These are phyloP conservation scores for Margaritifera margaritifera DNA, from an alignment of 2,888 invertebrate species.

Conservation along the genomic window DNA sequence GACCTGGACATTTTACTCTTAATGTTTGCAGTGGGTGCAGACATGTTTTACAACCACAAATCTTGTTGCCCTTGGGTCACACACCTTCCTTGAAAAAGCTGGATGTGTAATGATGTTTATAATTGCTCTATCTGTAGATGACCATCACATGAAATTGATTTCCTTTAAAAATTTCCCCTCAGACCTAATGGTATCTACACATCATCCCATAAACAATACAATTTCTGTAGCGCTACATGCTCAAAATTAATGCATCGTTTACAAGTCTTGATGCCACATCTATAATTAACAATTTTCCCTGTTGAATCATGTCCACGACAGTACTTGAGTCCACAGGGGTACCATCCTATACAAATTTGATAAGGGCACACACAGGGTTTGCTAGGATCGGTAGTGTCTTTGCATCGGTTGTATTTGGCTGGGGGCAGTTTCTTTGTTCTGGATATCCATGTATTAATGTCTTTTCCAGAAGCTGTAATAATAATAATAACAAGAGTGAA, in stretches of 20 bases:
- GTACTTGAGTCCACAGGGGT: constrained; percentile 95
- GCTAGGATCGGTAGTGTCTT: constrained; percentile 55
- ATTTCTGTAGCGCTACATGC: constrained; percentile 88
- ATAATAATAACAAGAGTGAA: background rate
- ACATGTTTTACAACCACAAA: no score
- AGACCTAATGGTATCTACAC: constrained; percentile 10
- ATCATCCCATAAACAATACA: constrained; percentile 80
- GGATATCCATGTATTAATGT: constrained; percentile 74
- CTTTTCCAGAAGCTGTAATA: constrained; percentile 63
- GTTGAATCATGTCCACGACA: constrained; percentile 86
- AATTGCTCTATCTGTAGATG: no score
- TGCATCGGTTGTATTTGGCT: constrained; percentile 68
- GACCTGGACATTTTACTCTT: no score
- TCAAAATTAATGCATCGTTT: constrained; percentile 90
- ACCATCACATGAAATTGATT: no score
- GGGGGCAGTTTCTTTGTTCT: constrained; percentile 82
- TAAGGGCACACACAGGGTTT: constrained; percentile 87
- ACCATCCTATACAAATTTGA: constrained; percentile 94
- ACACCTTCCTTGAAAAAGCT: no score
- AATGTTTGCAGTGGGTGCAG: no score
- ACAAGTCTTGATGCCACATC: constrained; percentile 97
- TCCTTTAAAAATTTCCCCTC: no score
- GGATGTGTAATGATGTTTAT: no score
- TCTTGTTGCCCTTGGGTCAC: no score
- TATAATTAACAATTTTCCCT: constrained; percentile 82